Conservation (phyloP, 2,113 vertebrate species). For the Centropus bengalensis region DNA sequence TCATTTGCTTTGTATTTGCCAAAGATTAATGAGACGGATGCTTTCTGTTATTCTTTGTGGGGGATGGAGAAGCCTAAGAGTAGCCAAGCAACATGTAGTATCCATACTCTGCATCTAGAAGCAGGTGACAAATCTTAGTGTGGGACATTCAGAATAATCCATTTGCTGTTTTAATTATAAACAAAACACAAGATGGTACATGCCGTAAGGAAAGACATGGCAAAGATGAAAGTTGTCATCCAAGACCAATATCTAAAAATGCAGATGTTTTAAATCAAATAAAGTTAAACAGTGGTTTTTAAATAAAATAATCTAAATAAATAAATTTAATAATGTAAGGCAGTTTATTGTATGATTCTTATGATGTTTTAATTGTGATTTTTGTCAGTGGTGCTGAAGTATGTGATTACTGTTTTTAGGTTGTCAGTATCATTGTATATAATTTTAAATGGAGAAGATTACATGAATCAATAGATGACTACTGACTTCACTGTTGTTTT, state of each 20-base stretch:
- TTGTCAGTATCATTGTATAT: background rate
- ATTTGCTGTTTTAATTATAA: background rate
- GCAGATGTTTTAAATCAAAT: background rate
- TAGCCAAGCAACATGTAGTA: background rate
- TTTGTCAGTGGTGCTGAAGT: background rate
- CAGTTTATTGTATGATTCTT: background rate
- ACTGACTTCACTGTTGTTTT: background rate
- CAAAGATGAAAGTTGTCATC: background rate
- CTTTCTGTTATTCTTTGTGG: background rate
- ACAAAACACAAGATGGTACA: background rate
- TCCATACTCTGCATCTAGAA: background rate
- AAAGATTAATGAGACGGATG: background rate
- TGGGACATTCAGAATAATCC: background rate
- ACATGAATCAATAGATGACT: background rate
- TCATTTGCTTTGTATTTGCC: background rate
- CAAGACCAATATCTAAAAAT: background rate
- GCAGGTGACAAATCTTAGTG: background rate
- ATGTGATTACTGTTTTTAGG: background rate
- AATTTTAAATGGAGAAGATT: background rate
- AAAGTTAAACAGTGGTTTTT: too few relatives aligned
- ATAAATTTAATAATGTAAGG: background rate
- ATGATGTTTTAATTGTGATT: background rate
- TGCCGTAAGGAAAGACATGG: background rate
- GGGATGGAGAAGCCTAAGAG: background rate
- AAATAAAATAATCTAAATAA: background rate